phyloP scores from a whole-genome alignment of 1,140 invertebrate genomes.

The Drosophila chauvacae region DNA sequence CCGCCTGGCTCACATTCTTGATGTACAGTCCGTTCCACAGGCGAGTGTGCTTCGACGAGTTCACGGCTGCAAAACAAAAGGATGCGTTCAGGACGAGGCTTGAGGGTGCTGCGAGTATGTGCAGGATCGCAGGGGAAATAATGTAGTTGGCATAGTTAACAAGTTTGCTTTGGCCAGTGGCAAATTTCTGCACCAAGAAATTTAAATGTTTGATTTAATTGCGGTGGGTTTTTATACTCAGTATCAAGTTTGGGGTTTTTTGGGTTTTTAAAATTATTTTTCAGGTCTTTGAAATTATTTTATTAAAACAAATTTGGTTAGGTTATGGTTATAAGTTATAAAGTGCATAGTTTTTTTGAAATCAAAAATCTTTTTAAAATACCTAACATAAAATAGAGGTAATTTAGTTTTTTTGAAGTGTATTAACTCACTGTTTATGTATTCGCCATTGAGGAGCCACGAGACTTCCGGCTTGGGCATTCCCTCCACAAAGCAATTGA shows the following conservation, averaged over 20 bases:
- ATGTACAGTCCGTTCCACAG: slow-evolving; percentile 85
- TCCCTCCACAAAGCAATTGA: slow-evolving; percentile 85
- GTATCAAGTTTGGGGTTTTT: not conserved
- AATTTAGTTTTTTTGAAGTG: not conserved
- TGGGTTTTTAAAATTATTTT: too few species aligned
- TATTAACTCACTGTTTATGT: slow-evolving; percentile 80
- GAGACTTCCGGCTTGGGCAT: slow-evolving; percentile 85
- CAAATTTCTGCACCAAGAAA: slow-evolving; percentile 1
- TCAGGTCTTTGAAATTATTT: not conserved
- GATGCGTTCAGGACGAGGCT: slow-evolving; percentile 4
- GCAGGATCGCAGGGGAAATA: not conserved
- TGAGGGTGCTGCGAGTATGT: not conserved
- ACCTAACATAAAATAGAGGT: too few species aligned
- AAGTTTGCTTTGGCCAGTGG: slow-evolving; percentile 28
- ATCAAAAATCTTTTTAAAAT: too few species aligned
- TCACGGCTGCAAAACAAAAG: slow-evolving; percentile 56
- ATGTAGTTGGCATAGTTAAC: slow-evolving; percentile 41
- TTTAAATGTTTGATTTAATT: not conserved
- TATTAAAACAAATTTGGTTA: not conserved
- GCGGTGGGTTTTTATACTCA: not conserved
- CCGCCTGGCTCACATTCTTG: slow-evolving; percentile 85
- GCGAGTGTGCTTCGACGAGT: slow-evolving; percentile 82
- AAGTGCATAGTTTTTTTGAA: too few species aligned
- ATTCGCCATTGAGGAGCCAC: slow-evolving; percentile 84
- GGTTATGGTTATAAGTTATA: too few species aligned